Conservation (phyloP, 2,797 vertebrate genomes). For the Moxostoma hubbsi region DNA sequence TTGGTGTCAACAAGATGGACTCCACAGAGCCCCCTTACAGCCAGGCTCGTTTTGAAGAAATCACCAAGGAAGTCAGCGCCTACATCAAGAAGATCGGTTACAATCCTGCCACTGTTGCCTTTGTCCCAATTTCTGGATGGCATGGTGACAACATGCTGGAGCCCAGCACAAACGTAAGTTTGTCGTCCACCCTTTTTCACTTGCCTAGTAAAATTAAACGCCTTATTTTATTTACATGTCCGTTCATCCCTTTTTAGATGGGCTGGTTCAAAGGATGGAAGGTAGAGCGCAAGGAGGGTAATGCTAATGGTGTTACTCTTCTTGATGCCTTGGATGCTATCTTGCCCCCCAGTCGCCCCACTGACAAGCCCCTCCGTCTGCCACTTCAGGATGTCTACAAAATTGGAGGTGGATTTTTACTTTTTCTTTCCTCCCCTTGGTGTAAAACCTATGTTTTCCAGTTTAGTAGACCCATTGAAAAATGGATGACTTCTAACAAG, state of each 20-base stretch:
- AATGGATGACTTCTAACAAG: not conserved
- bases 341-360: constrained; percentile 63
- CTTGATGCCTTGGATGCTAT: constrained; percentile 71
- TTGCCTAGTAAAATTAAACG: no score
- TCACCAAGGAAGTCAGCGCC: constrained; percentile 81
- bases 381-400: constrained; percentile 72
- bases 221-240: not conserved
- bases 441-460: no score
- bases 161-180: constrained; percentile 64
- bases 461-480: no score
- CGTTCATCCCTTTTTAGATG: constrained; percentile 59
- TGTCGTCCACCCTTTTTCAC: not conserved
- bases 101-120: constrained; percentile 78
- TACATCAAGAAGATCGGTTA: constrained; percentile 87
- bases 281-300: constrained; percentile 69
- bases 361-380: constrained; percentile 68
- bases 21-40: constrained; percentile 83
- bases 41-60: constrained; percentile 79
- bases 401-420: constrained; percentile 61
- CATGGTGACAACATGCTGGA: constrained; percentile 75
- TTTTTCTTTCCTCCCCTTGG: not conserved
- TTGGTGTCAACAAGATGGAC: constrained; percentile 85
- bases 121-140: constrained; percentile 74
- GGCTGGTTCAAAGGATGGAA: constrained; percentile 74
- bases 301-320: constrained; percentile 60